Base-by-base conservation (phyloP, 37 sponge, comb jelly and placozoan species). In the Bolinopsis microptera region DNA sequence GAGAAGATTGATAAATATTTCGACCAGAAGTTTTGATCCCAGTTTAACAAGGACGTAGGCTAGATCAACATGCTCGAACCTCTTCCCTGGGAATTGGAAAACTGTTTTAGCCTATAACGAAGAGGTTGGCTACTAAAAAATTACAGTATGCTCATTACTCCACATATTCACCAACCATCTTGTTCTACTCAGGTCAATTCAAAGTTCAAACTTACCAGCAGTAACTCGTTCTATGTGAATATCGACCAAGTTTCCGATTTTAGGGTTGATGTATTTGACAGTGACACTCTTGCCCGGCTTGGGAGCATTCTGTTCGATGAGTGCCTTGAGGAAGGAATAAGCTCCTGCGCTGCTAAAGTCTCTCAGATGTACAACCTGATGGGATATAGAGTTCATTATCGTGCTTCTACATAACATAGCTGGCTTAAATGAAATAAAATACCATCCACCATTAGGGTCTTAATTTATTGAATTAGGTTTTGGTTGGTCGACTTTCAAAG, bases 221-320 rank as follows among this genome's bases (percentile, higher is more conserved):
- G 80, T 77, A 9, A 77, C 33, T 35, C 80, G 27, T 36, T 77
- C 80, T 1, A 77, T 36, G 33, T 77, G 80, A 32, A 77, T 34
- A 36, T 77, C 80, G 9, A 77, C 80, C 36, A 77, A 77, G 80
- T 77, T 77, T 32, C 80, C 80, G 34, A 77, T 77, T 32, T 86
- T 39, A 2, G 90, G 90, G 36, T 34, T 86, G 90, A 86, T 86
- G 61, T 86, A 86, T 26, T 86, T 39, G 8, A 86, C 61, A 16
- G 90, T 41, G 26, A 86, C 18, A 41, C 61, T 86, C 1, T n/a
- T 35, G 0, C 90, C 90, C 18, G 90, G 61, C 22, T 86, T 86
- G n/a, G 90, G 90, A 40, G 90, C 90, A 28, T 41, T 86, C 61
- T 86, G 61, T 86, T 86, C 90, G 61, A 86, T 86, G 26, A 86